Evolutionary conservation across 1,140 invertebrate genomes (phyloP), one percentile per base, ranked within the genome.

Genomic region (Bombus haemorrhoidalis): DNA sequence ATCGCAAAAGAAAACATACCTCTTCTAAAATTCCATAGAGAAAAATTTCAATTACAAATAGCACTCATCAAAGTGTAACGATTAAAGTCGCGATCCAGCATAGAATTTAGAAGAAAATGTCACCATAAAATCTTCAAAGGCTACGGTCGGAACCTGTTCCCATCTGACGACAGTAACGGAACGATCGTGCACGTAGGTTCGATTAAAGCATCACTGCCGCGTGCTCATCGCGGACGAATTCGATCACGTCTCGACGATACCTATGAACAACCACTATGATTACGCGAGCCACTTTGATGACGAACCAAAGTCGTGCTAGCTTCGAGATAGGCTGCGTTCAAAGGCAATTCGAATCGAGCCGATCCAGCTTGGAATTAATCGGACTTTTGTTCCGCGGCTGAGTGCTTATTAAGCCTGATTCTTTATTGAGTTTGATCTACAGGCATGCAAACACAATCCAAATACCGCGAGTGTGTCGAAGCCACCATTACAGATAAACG

Each of bases 181-280:
- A 76, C 74, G 13, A 39, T 71, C 12, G 12, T 59, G 1, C 79
- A 81, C 68, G 79, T 81, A 87, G 2, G 15, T 18, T 78, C 41
- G 75, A 86, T 80, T 86, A 89, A 88, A 89, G 76, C 68, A 89
- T 85, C 80, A 81, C 72, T 81, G 32, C n/a, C 76, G 59, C 39
- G 73, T 75, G 71, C 39, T 81, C 47, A 68, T 83, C 81, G 76
- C 81, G 87, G 74, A 86, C 76, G 86, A 87, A 87, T 82, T 85
- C 83, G 81, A 93, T 94, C 93, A 94, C 94, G 94, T 94, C 86
- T 90, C 87, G 90, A 90, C 92, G 91, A 94, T 93, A 91, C 91
- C 90, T 89, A 86, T 89, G 89, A 85, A 80, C 91, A 92, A 94
- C 92, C 90, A 94, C 94, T 94, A 92, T 94, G 91, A 94, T 94